A percentile compares a stretch with the other conserved stretches of the same genome.
phyloP scores from a whole-genome alignment of 2,113 vertebrate species.

The Vicugna pacos region DNA sequence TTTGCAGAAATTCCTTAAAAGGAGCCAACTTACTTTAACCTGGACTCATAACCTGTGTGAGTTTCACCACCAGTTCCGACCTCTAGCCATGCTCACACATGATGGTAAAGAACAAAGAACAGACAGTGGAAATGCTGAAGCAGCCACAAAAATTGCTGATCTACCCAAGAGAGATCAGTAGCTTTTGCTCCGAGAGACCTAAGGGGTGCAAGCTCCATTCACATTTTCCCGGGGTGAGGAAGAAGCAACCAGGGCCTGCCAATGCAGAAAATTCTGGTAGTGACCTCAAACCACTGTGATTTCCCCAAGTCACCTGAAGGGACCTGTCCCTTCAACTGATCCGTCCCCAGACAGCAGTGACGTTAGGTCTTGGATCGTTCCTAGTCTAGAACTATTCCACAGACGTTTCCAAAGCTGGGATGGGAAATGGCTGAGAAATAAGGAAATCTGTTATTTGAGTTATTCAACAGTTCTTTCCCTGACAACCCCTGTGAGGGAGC shows the following conservation, averaged over 20 bases:
- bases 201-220: fast-evolving
- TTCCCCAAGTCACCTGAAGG: background rate
- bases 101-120: background rate
- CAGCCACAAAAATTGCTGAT: background rate
- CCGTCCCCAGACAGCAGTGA: background rate
- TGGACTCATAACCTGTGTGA: background rate
- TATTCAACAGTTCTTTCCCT: constrained; percentile 65
- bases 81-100: background rate
- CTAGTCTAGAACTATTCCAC: constrained; percentile 8
- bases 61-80: background rate
- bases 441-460: constrained; percentile 70
- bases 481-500: constrained; percentile 33
- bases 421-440: constrained; percentile 52
- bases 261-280: background rate
- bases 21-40: constrained; percentile 59
- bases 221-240: background rate
- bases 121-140: background rate
- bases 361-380: constrained; percentile 18
- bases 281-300: background rate
- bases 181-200: background rate
- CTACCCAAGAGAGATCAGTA: background rate
- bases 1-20: constrained; percentile 60
- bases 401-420: constrained; percentile 24
- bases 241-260: background rate
- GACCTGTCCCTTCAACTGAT: background rate